A percentile compares a stretch with the other conserved stretches of the same genome.
These are phyloP conservation scores for Amphiura filiformis DNA, from an alignment of 35 echinoderm and acorn worm species.

Conservation along the genomic window DNA sequence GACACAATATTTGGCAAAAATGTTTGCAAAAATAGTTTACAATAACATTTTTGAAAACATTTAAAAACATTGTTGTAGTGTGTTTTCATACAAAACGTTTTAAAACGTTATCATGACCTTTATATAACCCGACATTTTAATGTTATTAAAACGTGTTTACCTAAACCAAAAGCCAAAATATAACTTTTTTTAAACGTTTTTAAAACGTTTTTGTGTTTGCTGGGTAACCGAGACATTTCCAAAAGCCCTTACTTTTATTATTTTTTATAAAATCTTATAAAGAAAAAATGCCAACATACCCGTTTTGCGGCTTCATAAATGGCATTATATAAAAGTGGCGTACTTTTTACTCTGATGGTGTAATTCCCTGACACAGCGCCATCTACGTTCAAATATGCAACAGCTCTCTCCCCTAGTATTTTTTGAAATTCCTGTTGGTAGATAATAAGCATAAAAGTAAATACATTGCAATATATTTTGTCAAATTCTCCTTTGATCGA, in stretches of 20 bases:
- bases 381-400: constrained; percentile 87
- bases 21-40: too few species aligned
- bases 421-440: constrained; percentile 69
- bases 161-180: too few species aligned
- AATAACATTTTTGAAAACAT: too few species aligned
- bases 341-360: constrained; percentile 43
- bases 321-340: constrained; percentile 63
- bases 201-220: too few species aligned
- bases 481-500: background rate
- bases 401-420: constrained; percentile 58
- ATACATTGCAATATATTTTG: background rate
- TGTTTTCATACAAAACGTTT: too few species aligned
- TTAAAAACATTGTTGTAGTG: too few species aligned
- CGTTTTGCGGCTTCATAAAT: constrained; percentile 67
- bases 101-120: too few species aligned
- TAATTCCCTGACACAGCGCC: constrained; percentile 62
- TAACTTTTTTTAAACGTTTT: too few species aligned
- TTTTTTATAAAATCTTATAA: background rate
- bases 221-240: too few species aligned
- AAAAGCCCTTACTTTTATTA: background rate
- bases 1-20: too few species aligned
- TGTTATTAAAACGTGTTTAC: too few species aligned
- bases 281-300: constrained; percentile 26
- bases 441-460: background rate
- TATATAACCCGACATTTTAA: too few species aligned